Evolutionary conservation across 1,140 invertebrate genomes (phyloP).

Genomic region (Octopus sinensis): DNA sequence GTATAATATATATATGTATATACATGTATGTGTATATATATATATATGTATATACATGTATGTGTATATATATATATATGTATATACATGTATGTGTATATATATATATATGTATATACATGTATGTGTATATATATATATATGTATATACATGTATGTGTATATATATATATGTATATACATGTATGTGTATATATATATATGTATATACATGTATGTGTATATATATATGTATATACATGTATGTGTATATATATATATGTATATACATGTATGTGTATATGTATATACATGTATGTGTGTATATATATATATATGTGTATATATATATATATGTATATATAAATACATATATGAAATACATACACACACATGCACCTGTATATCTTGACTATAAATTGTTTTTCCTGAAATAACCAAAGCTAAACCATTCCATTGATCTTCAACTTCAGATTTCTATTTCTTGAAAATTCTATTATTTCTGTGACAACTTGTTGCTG

Average conservation of each 20-base stretch:
- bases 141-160: neutral
- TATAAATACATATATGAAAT: neutral
- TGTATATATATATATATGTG: neutral
- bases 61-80: neutral
- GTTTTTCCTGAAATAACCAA: too few species aligned
- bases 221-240: neutral
- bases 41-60: neutral
- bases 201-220: neutral
- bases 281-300: neutral
- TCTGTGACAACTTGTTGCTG: too few species aligned
- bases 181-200: neutral
- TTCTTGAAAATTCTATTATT: too few species aligned
- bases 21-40: neutral
- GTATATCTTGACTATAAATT: neutral
- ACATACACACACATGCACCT: neutral
- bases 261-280: neutral
- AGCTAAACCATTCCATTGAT: too few species aligned
- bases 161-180: conserved; percentile 2
- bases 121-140: neutral
- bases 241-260: neutral
- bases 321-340: neutral
- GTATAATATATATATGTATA: too few species aligned
- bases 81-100: neutral
- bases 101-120: neutral
- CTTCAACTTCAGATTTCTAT: too few species aligned